Percentiles rank a stretch among this genome's conserved stretches.
phyloP scores from a whole-genome alignment of 2,888 invertebrate genomes.

The Agriopis leucophaearia region DNA sequence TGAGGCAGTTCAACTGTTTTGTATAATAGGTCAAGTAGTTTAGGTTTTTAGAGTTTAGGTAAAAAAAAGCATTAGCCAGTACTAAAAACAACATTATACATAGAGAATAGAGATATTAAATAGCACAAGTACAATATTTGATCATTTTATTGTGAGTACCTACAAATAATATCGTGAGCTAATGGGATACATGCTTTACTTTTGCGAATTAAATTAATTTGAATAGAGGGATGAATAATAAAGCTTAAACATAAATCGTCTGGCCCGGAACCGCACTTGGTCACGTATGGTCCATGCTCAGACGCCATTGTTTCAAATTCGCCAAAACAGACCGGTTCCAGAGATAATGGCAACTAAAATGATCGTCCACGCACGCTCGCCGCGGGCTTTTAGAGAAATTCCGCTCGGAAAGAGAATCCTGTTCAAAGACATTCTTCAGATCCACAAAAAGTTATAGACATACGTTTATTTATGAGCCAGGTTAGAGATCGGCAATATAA shows the following conservation, averaged over 20 bases:
- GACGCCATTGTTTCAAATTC: slow-evolving; percentile 79
- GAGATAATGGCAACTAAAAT: slow-evolving; percentile 73
- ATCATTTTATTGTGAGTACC: neutral
- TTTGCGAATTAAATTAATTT: neutral
- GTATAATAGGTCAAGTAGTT: no score
- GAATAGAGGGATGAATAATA: slow-evolving; percentile 17
- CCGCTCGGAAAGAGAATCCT: slow-evolving; percentile 49
- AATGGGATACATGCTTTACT: neutral
- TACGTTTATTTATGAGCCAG: slow-evolving; percentile 18
- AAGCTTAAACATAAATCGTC: slow-evolving; percentile 15
- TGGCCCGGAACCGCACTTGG: slow-evolving; percentile 32
- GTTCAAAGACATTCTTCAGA: slow-evolving; percentile 36
- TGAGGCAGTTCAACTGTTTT: no score
- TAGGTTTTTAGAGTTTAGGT: no score
- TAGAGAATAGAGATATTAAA: no score
- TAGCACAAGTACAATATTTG: no score
- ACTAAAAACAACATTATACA: no score
- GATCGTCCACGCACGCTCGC: slow-evolving; percentile 63
- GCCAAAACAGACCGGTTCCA: slow-evolving; percentile 79
- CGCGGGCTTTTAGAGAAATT: slow-evolving; percentile 61
- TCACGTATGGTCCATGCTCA: slow-evolving; percentile 39
- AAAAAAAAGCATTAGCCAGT: no score
- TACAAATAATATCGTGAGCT: neutral
- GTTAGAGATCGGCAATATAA: slow-evolving; percentile 19
- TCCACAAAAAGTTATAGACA: slow-evolving; percentile 22